Evolutionary conservation across 2,888 invertebrate species (phyloP).

Genomic region (Embidobia sp.): DNA sequence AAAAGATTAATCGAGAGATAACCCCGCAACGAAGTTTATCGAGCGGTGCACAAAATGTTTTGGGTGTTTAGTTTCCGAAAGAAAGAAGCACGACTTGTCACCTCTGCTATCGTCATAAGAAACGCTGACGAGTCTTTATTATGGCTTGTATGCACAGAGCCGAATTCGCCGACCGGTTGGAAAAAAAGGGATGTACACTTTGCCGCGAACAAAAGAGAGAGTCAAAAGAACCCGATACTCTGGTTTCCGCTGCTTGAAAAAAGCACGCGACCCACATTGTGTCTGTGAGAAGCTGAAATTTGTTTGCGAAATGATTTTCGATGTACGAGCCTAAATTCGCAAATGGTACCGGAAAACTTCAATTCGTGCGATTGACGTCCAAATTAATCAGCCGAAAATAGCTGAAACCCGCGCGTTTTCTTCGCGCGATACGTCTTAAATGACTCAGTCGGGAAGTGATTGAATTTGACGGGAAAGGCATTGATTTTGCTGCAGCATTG

Average conservation of each 20-base stretch:
- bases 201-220: slow-evolving; percentile 33
- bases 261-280: slow-evolving; percentile 54
- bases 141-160: slow-evolving; percentile 6
- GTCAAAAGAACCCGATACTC: slow-evolving; percentile 52
- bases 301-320: slow-evolving; percentile 3
- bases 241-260: slow-evolving; percentile 47
- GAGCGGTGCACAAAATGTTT: too few relatives aligned
- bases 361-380: too few relatives aligned
- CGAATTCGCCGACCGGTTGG: slow-evolving; percentile 37
- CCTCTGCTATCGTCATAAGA: slow-evolving; percentile 4
- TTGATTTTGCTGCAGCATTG: too few relatives aligned
- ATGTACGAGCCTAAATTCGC: background rate
- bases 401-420: too few relatives aligned
- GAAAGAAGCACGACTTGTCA: slow-evolving; percentile 17
- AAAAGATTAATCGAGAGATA: too few relatives aligned
- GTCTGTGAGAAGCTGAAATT: slow-evolving; percentile 25
- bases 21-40: too few relatives aligned
- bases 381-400: too few relatives aligned
- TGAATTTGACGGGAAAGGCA: too few relatives aligned
- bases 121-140: slow-evolving; percentile 21
- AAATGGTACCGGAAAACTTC: background rate
- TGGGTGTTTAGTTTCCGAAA: too few relatives aligned
- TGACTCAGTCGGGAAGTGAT: too few relatives aligned
- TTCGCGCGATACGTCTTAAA: too few relatives aligned
- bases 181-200: slow-evolving; percentile 29